Evolutionary conservation across 2,113 vertebrate species (phyloP), one percentile per base, ranked within the genome.

Genomic region (Oxygymnocypris stewartii): DNA sequence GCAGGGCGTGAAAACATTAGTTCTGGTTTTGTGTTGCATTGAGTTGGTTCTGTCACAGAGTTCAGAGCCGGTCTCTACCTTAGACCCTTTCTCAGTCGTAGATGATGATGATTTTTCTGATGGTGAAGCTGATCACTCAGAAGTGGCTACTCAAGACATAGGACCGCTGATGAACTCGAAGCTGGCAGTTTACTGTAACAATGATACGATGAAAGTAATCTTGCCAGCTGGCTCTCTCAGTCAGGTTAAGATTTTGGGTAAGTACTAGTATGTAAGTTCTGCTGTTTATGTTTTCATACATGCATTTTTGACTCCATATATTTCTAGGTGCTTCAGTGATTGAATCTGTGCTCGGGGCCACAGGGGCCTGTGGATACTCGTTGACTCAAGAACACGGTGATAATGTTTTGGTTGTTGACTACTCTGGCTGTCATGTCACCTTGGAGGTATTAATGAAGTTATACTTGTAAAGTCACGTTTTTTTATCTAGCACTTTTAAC

Each of bases 171-270:
- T 61, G 12, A 28, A 80, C 4, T 25, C 44, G 49, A 44, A 69
- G 20, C 79, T 77, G 18, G 5, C 11, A 8, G 84, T 83, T 9
- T 44, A 47, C 23, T 90, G 78, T 47, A 25, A 40, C 14, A 47
- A 83, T 77, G 6, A 85, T 28, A 7, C 63, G 44, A 35, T 84
- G 13, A 85, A 40, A 35, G 89, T 93, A 18, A 79, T 81, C 12
- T 77, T 92, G 25, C 90, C 75, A 4, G 20, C 47, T 8, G 84
- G 78, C 16, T 28, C 63, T 16, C 6, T 93, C 1, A 88, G 51
- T 47, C 74, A 87, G 0, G 69, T 93, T 1, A 90, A 87, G n/a
- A 78, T 93, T 54, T 54, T 92, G 47, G 92, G 93, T 95, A 90
- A 59, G 91, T 85, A 20, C 12, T 67, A 14, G 16, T 7, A 12